Evolutionary conservation across 1,140 invertebrate genomes (phyloP).

Genomic region (Bradysia coprophila): DNA sequence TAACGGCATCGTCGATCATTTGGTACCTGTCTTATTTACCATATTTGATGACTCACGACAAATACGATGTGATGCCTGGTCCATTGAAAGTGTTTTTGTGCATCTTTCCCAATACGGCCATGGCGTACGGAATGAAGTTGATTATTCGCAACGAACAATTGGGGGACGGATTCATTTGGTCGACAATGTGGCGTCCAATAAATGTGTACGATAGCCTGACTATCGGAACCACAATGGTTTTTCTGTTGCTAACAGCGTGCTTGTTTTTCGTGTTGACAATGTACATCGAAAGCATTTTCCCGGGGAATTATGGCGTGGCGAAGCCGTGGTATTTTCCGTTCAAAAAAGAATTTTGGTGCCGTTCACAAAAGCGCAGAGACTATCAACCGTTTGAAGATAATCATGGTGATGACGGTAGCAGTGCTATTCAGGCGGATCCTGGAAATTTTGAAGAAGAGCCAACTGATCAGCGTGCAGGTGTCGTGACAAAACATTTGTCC

Average conservation of each 20-base stretch:
- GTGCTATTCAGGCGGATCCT: slow-evolving; percentile 5
- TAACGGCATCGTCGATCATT: slow-evolving; percentile 22
- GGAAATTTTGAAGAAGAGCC: slow-evolving; percentile 2
- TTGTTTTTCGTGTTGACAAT: slow-evolving; percentile 47
- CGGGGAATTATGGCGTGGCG: slow-evolving; percentile 48
- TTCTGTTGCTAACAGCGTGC: slow-evolving; percentile 39
- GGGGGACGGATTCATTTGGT: slow-evolving; percentile 27
- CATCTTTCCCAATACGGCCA: slow-evolving; percentile 41
- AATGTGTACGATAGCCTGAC: slow-evolving; percentile 52
- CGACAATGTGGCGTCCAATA: slow-evolving; percentile 41
- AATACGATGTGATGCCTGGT: background rate
- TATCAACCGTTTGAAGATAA: background rate
- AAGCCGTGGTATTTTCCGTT: slow-evolving; percentile 58
- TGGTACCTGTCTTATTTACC: background rate
- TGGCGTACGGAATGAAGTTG: slow-evolving; percentile 49
- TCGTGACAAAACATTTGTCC: slow-evolving; percentile 18
- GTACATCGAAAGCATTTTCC: slow-evolving; percentile 56
- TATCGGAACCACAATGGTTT: slow-evolving; percentile 41
- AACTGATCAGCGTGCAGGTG: slow-evolving; percentile 4
- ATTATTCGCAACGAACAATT: slow-evolving; percentile 19
- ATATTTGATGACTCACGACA: background rate
- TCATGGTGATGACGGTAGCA: background rate
- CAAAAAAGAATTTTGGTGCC: slow-evolving; percentile 35
- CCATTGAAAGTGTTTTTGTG: slow-evolving; percentile 1
- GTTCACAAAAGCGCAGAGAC: background rate